A percentile compares a stretch with the other conserved stretches of the same genome.
Evolutionary conservation across 2,888 invertebrate genomes (phyloP).

Genomic region (Tipula vernalis): DNA sequence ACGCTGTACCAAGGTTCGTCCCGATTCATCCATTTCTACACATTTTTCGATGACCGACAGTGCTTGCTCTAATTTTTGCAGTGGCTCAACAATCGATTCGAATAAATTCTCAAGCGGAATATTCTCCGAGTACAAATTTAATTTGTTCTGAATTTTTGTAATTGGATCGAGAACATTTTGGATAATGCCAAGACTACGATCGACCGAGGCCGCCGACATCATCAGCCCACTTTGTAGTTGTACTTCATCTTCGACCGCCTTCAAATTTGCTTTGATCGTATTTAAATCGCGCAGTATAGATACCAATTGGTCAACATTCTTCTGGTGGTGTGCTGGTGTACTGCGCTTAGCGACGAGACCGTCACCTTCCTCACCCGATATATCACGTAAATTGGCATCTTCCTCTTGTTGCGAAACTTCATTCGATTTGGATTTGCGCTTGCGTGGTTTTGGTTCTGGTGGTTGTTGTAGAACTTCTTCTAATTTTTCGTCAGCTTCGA

Average conservation of each 20-base stretch:
- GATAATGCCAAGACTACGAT: conserved; percentile 52
- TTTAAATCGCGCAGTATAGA: conserved; percentile 34
- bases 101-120: conserved; percentile 33
- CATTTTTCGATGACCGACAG: conserved; percentile 55
- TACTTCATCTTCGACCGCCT: conserved; percentile 50
- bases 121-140: conserved; percentile 39
- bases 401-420: conserved; percentile 36
- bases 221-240: conserved; percentile 50
- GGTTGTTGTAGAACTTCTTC: conserved; percentile 22
- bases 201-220: conserved; percentile 52
- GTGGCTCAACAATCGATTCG: conserved; percentile 45
- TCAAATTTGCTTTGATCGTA: conserved; percentile 42
- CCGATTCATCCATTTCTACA: conserved; percentile 51
- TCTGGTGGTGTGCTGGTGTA: conserved; percentile 38
- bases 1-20: conserved; percentile 52
- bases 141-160: conserved; percentile 48
- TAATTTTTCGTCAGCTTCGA: conserved; percentile 14
- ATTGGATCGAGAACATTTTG: conserved; percentile 48
- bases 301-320: conserved; percentile 34
- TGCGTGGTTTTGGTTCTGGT: conserved; percentile 19
- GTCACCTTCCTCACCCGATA: conserved; percentile 45
- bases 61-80: conserved; percentile 51
- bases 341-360: conserved; percentile 30
- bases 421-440: conserved; percentile 15
- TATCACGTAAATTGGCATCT: conserved; percentile 36